These are phyloP conservation scores for Sciurus niger DNA, from an alignment of 2,113 vertebrate genomes.

Conservation along the genomic window DNA sequence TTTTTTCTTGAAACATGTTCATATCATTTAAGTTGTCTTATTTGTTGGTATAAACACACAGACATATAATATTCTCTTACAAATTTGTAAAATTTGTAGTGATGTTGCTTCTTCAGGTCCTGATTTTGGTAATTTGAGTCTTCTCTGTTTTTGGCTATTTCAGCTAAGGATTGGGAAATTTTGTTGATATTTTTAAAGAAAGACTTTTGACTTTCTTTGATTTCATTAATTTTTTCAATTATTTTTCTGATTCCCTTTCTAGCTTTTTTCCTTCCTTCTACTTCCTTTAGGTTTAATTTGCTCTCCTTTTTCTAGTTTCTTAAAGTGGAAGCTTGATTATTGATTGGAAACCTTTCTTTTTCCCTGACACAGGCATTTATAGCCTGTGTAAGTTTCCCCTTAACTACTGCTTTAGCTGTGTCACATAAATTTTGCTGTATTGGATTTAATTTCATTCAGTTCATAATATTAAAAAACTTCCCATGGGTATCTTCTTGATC, in stretches of 20 bases:
- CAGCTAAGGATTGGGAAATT: background rate
- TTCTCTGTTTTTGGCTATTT: background rate
- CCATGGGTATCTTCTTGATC: background rate
- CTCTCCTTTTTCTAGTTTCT: background rate
- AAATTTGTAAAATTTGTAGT: background rate
- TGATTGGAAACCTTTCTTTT: background rate
- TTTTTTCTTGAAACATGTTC: background rate
- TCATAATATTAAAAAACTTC: background rate
- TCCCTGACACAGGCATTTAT: background rate
- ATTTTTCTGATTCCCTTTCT: background rate
- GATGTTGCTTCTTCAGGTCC: background rate
- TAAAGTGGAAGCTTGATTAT: background rate
- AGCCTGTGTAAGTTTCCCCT: background rate
- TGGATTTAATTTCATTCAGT: background rate
- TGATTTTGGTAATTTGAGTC: background rate
- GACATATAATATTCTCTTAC: background rate
- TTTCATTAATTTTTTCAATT: background rate
- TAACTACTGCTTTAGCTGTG: background rate
- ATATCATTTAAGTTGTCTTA: background rate
- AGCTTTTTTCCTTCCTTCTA: background rate
- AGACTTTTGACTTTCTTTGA: background rate
- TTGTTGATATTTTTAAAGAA: background rate
- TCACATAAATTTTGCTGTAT: background rate
- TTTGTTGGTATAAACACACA: background rate
- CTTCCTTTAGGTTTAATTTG: background rate